A percentile compares a stretch with the other conserved stretches of the same genome.
Evolutionary conservation across 2,797 vertebrate species (phyloP).

Genomic region (Apogon talboti): DNA sequence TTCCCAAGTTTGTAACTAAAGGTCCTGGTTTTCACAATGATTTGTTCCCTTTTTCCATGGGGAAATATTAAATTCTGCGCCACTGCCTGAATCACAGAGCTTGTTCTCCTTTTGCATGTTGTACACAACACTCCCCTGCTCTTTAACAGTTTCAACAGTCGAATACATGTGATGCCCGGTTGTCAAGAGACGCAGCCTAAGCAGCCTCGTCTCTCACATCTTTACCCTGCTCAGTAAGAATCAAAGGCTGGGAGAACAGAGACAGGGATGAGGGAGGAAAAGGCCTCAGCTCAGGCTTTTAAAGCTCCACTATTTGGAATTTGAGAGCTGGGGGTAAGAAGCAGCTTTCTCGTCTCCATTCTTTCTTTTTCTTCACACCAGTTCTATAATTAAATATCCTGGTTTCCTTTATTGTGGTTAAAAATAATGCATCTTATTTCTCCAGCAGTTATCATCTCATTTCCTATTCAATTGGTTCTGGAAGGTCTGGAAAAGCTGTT

Average conservation of each 20-base stretch:
- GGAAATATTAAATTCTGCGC: not conserved
- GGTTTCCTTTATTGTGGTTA: slow-evolving; percentile 35
- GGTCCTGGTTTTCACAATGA: no score
- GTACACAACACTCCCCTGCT: slow-evolving; percentile 37
- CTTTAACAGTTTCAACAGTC: slow-evolving; percentile 85
- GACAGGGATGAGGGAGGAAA: slow-evolving; percentile 22
- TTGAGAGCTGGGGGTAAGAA: slow-evolving; percentile 8
- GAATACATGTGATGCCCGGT: slow-evolving; percentile 74
- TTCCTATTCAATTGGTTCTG: slow-evolving; percentile 39
- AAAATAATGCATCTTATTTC: slow-evolving; percentile 40
- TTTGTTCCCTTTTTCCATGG: not conserved
- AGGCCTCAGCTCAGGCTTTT: slow-evolving; percentile 30
- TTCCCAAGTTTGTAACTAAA: no score
- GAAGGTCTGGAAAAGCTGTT: slow-evolving; percentile 58
- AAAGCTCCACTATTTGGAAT: slow-evolving; percentile 39
- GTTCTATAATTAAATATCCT: not conserved
- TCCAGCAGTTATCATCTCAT: slow-evolving; percentile 48
- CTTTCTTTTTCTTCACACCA: no score
- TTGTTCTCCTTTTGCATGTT: slow-evolving; percentile 1
- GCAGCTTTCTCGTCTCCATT: not conserved
- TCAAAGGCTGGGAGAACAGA: slow-evolving; percentile 78
- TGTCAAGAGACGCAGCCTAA: slow-evolving; percentile 73
- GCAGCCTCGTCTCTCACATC: slow-evolving; percentile 74
- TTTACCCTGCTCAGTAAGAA: slow-evolving; percentile 72
- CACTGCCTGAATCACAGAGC: not conserved